These are phyloP conservation scores for Temnothorax ravouxi DNA, from an alignment of 2,888 invertebrate species.

Conservation along the genomic window DNA sequence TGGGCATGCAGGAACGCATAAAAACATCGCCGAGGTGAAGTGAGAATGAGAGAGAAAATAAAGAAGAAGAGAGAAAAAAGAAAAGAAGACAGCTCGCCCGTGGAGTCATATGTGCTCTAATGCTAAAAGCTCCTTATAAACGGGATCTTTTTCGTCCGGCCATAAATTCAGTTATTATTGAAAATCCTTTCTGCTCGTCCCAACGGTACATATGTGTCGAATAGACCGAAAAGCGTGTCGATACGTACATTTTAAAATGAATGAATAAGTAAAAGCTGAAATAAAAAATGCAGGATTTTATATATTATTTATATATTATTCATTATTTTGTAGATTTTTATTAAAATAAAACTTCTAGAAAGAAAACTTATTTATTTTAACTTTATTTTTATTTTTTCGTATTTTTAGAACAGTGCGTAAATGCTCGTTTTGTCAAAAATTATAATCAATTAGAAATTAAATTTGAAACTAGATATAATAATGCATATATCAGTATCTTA, in stretches of 20 bases:
- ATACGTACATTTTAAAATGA: not conserved
- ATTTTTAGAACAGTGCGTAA: not conserved
- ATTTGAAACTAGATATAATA: not conserved
- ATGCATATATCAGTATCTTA: not conserved
- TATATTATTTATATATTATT: not conserved
- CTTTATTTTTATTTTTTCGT: not conserved
- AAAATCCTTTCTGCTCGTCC: slow-evolving; percentile 68
- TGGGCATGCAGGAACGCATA: slow-evolving; percentile 24
- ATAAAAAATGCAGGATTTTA: not conserved
- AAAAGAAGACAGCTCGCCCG: not conserved
- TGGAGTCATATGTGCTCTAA: slow-evolving; percentile 29
- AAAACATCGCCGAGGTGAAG: slow-evolving; percentile 49
- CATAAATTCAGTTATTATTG: slow-evolving; percentile 77
- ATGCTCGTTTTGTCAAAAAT: not conserved
- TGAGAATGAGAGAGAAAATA: slow-evolving; percentile 20
- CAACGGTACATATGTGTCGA: slow-evolving; percentile 41
- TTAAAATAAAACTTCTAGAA: not conserved
- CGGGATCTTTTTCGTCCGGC: slow-evolving; percentile 60
- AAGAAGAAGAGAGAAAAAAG: slow-evolving; percentile 3
- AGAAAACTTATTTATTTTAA: not conserved
- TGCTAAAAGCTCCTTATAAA: slow-evolving; percentile 69
- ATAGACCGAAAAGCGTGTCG: slow-evolving; percentile 7
- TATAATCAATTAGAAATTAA: not conserved
- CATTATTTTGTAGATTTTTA: not conserved
- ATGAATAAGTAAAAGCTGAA: not conserved